These are phyloP conservation scores for Microctonus hyperodae DNA, from an alignment of 2,888 invertebrate species.

Conservation along the genomic window DNA sequence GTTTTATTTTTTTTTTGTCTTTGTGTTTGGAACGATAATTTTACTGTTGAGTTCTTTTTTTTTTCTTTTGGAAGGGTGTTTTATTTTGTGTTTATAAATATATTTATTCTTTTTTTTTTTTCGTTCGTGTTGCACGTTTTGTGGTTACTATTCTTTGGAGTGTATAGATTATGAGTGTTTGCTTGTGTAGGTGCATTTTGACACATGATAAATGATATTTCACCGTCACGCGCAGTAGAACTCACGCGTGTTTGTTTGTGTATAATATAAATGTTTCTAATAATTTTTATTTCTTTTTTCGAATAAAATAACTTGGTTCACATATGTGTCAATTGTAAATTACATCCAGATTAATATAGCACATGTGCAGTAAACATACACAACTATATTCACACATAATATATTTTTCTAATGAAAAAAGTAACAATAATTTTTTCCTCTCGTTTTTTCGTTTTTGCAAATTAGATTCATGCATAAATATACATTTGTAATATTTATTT, in stretches of 20 bases:
- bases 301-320: neutral
- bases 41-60: neutral
- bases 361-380: neutral
- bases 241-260: neutral
- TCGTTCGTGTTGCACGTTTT: neutral
- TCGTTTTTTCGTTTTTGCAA: neutral
- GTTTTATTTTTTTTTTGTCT: too few species aligned
- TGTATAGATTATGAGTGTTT: neutral
- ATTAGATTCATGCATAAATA: too few species aligned
- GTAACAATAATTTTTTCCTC: neutral
- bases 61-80: neutral
- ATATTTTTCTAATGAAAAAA: neutral
- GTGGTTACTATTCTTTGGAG: neutral
- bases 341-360: neutral
- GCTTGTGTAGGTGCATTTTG: neutral
- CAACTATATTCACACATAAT: neutral
- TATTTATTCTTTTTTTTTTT: neutral
- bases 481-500: too few species aligned
- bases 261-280: too few species aligned
- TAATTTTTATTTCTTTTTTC: neutral
- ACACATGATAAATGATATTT: conserved; percentile 4
- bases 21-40: too few species aligned
- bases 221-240: neutral
- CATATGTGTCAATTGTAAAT: neutral
- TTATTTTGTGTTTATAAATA: neutral